Percentiles rank a stretch among this genome's conserved stretches.
Evolutionary conservation across 2,113 vertebrate species (phyloP).

Genomic region (Nibea coibor): DNA sequence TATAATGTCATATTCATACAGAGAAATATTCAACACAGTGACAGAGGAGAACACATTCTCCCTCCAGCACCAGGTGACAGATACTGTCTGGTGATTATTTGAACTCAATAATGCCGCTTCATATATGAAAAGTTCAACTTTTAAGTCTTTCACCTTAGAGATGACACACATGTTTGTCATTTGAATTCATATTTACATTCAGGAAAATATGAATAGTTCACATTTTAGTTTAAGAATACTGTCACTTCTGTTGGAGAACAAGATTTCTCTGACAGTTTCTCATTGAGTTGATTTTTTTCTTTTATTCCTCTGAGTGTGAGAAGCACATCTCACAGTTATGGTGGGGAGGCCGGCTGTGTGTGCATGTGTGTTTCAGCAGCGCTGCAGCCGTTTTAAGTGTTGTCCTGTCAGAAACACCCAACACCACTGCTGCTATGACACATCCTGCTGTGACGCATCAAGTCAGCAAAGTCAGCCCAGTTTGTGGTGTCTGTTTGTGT

Average conservation of each 20-base stretch:
- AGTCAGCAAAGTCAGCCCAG: slow-evolving; percentile 17
- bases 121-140: no score
- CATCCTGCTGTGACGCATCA: slow-evolving; percentile 39
- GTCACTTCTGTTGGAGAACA: neutral
- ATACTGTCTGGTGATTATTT: no score
- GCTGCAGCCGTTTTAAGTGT: slow-evolving; percentile 27
- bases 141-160: no score
- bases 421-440: slow-evolving; percentile 22
- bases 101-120: no score
- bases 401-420: slow-evolving; percentile 17
- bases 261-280: neutral
- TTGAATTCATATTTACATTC: neutral
- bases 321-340: slow-evolving; percentile 2
- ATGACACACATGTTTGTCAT: neutral
- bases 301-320: neutral
- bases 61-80: no score
- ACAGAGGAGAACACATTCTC: no score
- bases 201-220: neutral
- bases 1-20: no score
- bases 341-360: no score
- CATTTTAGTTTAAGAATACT: neutral
- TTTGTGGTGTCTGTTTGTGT: neutral
- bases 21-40: no score
- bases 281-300: neutral
- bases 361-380: neutral